phyloP scores from a whole-genome alignment of 2,113 vertebrate genomes.

The Phaetusa simplex region DNA sequence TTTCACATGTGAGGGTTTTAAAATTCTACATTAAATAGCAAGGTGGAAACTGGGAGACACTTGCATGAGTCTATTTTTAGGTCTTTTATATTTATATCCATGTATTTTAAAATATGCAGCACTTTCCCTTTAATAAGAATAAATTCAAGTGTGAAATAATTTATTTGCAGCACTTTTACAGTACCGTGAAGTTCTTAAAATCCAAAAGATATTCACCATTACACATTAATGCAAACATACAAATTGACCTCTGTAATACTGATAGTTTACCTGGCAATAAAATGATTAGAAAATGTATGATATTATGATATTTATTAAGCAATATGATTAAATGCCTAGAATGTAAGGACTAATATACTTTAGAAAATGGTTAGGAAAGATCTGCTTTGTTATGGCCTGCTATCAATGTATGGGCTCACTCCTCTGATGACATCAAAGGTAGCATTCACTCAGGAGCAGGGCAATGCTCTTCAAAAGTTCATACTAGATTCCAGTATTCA shows the following conservation, averaged over 20 bases:
- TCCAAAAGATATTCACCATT: neutral
- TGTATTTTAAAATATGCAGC: conserved; percentile 39
- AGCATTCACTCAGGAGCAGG: neutral
- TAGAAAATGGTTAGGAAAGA: neutral
- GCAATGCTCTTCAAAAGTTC: neutral
- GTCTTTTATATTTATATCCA: conserved; percentile 20
- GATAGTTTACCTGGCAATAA: conserved; percentile 2
- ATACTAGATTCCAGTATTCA: neutral
- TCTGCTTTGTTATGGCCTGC: neutral
- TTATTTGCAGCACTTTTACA: conserved; percentile 56
- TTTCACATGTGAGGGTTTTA: conserved; percentile 47
- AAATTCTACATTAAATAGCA: conserved; percentile 59
- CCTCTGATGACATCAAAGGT: neutral
- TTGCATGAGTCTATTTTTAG: conserved; percentile 61
- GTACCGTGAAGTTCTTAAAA: conserved; percentile 46
- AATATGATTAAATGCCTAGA: neutral
- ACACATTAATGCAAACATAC: neutral
- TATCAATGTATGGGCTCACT: neutral
- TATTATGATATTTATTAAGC: conserved; percentile 6
- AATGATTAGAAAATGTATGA: neutral
- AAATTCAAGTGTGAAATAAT: conserved; percentile 60
- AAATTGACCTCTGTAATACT: neutral
- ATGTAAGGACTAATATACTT: conserved; percentile 3
- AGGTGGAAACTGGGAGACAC: conserved; percentile 31
- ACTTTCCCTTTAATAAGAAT: conserved; percentile 58